phyloP scores from a whole-genome alignment of 1,140 invertebrate genomes.

The Pygmarrhopalites habei region DNA sequence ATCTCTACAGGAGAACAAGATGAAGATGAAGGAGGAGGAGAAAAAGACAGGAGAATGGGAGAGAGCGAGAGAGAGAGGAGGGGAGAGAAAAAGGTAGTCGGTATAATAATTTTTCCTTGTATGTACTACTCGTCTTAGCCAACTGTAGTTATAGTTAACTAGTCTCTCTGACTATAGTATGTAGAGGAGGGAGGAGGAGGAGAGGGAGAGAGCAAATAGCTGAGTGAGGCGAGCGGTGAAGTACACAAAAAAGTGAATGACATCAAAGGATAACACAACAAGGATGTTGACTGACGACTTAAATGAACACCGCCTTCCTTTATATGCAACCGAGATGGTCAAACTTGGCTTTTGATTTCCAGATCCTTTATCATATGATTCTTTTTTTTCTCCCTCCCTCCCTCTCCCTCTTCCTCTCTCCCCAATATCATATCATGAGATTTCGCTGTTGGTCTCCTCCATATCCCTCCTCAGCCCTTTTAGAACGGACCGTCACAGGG shows the following conservation, averaged over 20 bases:
- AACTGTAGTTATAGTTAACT: too few species aligned
- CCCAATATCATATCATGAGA: too few species aligned
- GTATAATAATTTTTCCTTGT: too few species aligned
- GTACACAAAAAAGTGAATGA: conserved; percentile 32
- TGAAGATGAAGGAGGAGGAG: conserved; percentile 11
- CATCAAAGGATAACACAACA: conserved; percentile 38
- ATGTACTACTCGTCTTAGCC: too few species aligned
- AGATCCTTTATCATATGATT: conserved; percentile 21
- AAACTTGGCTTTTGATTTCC: conserved; percentile 28
- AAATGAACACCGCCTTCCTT: conserved; percentile 37
- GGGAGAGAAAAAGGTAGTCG: too few species aligned
- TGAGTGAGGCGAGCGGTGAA: conserved; percentile 31
- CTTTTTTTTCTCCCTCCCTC: conserved; percentile 11
- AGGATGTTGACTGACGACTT: conserved; percentile 38
- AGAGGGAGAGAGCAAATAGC: conserved; percentile 26
- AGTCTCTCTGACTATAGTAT: too few species aligned
- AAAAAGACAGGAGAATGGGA: background rate
- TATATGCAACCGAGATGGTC: conserved; percentile 33
- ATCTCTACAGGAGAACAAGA: background rate
- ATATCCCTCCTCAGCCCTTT: too few species aligned
- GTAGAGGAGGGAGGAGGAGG: conserved; percentile 14
- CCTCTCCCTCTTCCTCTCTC: background rate
- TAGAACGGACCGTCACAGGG: too few species aligned
- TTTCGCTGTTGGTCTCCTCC: too few species aligned
- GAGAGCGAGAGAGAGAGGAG: background rate